These are phyloP conservation scores for Rhinolophus sinicus DNA, from an alignment of 2,113 vertebrate genomes.

Conservation along the genomic window DNA sequence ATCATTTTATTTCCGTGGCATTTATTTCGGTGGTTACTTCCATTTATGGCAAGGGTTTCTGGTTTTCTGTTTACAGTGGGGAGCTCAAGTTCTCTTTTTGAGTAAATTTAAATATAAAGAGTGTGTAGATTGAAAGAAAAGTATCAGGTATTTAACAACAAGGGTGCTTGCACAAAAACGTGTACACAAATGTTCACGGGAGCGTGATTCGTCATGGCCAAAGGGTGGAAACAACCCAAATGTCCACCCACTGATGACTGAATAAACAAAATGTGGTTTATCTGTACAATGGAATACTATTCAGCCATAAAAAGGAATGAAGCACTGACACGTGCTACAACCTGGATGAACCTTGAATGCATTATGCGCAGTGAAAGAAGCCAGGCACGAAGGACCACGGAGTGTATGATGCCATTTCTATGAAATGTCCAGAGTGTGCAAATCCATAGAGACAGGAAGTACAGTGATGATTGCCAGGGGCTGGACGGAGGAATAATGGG, in stretches of 20 bases:
- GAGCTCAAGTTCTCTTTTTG: neutral
- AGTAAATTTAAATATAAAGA: neutral
- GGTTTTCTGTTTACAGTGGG: neutral
- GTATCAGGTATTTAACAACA: neutral
- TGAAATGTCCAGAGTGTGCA: neutral
- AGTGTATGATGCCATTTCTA: fast-evolving
- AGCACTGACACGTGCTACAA: neutral
- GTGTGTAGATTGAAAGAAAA: neutral
- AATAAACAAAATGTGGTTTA: too few species aligned
- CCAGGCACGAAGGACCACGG: neutral
- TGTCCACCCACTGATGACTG: too few species aligned
- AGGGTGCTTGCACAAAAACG: neutral
- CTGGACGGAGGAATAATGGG: too few species aligned
- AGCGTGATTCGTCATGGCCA: neutral
- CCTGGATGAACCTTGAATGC: neutral
- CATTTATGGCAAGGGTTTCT: neutral
- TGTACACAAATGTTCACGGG: fast-evolving
- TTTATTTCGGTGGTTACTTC: neutral
- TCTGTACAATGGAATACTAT: neutral
- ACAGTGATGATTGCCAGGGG: neutral
- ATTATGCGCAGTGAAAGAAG: neutral
- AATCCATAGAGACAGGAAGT: neutral
- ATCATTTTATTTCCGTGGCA: neutral
- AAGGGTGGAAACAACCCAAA: neutral
- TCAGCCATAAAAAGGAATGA: neutral